These are phyloP conservation scores for Taxidea taxus DNA, from an alignment of 2,113 vertebrate species.

Conservation along the genomic window DNA sequence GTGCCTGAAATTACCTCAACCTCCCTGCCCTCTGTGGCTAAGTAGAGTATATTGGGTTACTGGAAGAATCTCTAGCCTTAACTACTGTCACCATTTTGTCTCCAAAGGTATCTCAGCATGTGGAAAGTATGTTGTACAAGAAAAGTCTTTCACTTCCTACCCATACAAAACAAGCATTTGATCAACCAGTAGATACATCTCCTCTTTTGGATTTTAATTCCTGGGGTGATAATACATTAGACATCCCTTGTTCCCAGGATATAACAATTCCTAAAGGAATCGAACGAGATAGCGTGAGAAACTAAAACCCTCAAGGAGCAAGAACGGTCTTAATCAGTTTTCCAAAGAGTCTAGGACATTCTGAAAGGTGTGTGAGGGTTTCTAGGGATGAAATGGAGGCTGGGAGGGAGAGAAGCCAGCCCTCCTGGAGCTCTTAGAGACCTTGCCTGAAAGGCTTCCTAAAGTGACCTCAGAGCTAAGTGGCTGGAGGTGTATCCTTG, in stretches of 20 bases:
- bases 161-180: constrained; percentile 82
- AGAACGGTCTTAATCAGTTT: constrained; percentile 72
- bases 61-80: constrained; percentile 31
- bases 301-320: constrained; percentile 78
- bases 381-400: neutral
- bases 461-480: neutral
- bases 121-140: constrained; percentile 89
- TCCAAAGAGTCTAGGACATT: constrained; percentile 67
- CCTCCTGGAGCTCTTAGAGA: neutral
- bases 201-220: constrained; percentile 88
- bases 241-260: constrained; percentile 86
- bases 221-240: constrained; percentile 83
- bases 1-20: neutral
- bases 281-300: constrained; percentile 82
- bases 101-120: constrained; percentile 89
- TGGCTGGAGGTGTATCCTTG: neutral
- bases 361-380: neutral
- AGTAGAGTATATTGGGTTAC: neutral
- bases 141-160: constrained; percentile 86
- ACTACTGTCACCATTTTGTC: constrained; percentile 67
- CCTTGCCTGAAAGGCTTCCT: neutral
- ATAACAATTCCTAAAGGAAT: constrained; percentile 82
- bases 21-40: neutral
- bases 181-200: constrained; percentile 84
- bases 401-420: neutral